Percentiles rank a stretch among this genome's conserved stretches.
Evolutionary conservation across 2,888 invertebrate species (phyloP).

Genomic region (Drosophila seclusa): DNA sequence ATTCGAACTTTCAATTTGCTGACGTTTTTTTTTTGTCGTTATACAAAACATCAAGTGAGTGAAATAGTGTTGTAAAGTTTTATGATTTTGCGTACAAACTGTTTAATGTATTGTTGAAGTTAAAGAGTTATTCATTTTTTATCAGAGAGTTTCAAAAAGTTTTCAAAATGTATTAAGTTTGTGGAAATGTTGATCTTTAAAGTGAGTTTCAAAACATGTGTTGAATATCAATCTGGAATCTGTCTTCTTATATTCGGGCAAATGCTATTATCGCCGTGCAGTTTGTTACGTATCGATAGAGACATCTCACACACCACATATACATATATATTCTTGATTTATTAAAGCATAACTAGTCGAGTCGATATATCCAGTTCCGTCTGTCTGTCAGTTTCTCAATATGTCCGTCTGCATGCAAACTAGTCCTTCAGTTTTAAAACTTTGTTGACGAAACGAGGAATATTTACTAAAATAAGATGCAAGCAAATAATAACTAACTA

Average conservation of each 20-base stretch:
- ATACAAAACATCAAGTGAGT: too few relatives aligned
- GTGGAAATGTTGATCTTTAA: not conserved
- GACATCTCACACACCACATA: not conserved
- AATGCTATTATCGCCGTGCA: not conserved
- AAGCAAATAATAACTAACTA: not conserved
- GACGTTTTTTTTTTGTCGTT: not conserved
- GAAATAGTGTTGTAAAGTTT: not conserved
- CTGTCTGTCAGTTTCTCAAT: not conserved
- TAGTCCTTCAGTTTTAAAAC: not conserved
- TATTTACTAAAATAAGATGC: not conserved
- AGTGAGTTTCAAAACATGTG: not conserved
- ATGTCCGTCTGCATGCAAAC: not conserved
- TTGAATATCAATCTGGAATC: not conserved
- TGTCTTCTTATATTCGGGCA: not conserved
- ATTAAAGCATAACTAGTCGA: not conserved
- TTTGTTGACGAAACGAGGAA: not conserved
- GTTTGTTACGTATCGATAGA: not conserved
- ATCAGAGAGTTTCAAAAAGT: not conserved
- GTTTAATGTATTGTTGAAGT: not conserved
- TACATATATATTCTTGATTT: not conserved
- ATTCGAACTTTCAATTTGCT: conserved; percentile 1
- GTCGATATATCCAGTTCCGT: not conserved
- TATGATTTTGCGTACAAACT: not conserved
- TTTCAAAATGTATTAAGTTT: not conserved
- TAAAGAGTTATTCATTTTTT: not conserved